Conservation (phyloP, 2,888 invertebrate genomes). For the Xestia c-nigrum region DNA sequence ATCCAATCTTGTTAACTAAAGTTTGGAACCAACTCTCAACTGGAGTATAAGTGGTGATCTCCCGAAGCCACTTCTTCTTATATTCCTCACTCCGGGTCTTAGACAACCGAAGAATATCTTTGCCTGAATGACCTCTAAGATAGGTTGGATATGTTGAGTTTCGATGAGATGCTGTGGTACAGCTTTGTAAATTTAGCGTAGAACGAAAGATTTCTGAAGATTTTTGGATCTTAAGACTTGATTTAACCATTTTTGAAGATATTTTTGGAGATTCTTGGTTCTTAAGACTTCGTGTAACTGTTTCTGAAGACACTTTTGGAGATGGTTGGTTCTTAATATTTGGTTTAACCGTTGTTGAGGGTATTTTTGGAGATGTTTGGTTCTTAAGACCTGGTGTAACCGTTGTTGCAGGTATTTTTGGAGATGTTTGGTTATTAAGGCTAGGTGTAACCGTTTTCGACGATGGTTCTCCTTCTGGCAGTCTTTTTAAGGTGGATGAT, state of each 20-base stretch:
- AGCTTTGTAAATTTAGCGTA: accelerated
- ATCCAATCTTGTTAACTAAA: not conserved
- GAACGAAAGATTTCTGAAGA: no score
- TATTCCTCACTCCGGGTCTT: not conserved
- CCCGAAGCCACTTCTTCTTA: conserved; percentile 7
- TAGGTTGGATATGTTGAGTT: no score
- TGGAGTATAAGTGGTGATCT: conserved; percentile 8
- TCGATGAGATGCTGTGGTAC: accelerated
- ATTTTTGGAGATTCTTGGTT: not conserved
- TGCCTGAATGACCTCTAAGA: no score
- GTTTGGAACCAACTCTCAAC: conserved; percentile 13
- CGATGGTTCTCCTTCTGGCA: not conserved
- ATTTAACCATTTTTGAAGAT: no score
- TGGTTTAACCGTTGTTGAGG: no score
- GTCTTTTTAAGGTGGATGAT: not conserved
- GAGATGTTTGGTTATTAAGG: not conserved
- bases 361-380: no score
- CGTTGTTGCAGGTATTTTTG: no score
- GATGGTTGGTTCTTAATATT: no score
- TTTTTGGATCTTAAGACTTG: no score
- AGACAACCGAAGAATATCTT: not conserved
- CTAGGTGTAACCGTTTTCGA: not conserved
- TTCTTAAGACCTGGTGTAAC: no score
- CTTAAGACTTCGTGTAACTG: not conserved
- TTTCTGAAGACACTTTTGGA: no score